phyloP scores from a whole-genome alignment of 2,113 vertebrate species.

The Syngnathus floridae region DNA sequence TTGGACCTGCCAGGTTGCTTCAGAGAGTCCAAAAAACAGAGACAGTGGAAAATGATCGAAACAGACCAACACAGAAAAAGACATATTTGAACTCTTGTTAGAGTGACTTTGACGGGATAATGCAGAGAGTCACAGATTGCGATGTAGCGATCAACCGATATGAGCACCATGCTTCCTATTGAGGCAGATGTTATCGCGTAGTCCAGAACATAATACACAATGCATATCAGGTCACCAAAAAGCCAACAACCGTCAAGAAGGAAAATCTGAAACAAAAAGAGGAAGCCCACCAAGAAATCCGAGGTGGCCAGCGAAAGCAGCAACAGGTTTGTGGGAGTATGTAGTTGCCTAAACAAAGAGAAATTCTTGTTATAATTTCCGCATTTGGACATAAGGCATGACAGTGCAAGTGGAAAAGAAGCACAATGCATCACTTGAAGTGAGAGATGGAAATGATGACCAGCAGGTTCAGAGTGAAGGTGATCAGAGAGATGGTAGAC shows the following conservation, averaged over 20 bases:
- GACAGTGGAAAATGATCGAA: neutral
- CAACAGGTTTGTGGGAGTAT: constrained; percentile 59
- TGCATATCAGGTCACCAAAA: constrained; percentile 3
- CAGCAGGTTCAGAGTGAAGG: constrained; percentile 22
- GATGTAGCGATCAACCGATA: constrained; percentile 29
- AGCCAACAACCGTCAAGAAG: constrained; percentile 19
- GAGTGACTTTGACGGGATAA: constrained; percentile 18
- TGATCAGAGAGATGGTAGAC: constrained; percentile 16
- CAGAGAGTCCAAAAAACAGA: neutral
- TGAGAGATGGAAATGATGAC: constrained; percentile 32
- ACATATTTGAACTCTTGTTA: neutral
- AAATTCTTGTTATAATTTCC: neutral
- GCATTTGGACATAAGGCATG: neutral
- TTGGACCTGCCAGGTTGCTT: neutral
- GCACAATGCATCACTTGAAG: constrained; percentile 14
- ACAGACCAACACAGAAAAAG: constrained; percentile 15
- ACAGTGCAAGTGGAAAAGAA: neutral
- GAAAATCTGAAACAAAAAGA: constrained; percentile 1
- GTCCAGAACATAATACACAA: neutral
- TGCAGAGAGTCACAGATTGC: constrained; percentile 34
- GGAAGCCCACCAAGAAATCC: constrained; percentile 14
- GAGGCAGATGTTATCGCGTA: neutral
- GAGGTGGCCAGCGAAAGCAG: constrained; percentile 40
- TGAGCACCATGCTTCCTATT: constrained; percentile 30
- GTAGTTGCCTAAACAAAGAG: constrained; percentile 51